A percentile compares a stretch with the other conserved stretches of the same genome.
These are phyloP conservation scores for Craterocephalus amniculus DNA, from an alignment of 2,797 vertebrate species.

Conservation along the genomic window DNA sequence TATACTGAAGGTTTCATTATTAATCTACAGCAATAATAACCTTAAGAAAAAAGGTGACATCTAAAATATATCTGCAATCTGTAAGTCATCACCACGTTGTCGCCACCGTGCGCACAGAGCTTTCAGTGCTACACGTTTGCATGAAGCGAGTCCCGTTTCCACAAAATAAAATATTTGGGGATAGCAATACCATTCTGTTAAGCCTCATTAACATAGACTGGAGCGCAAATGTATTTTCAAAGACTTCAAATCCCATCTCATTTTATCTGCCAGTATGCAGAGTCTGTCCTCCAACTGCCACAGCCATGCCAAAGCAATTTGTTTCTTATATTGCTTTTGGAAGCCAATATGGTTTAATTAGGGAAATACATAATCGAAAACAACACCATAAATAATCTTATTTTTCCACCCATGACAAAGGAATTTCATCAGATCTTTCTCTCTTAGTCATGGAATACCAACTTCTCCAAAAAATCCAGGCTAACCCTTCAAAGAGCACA, in stretches of 20 bases:
- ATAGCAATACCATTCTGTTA: slow-evolving; percentile 73
- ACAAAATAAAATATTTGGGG: slow-evolving; percentile 75
- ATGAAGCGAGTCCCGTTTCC: slow-evolving; percentile 57
- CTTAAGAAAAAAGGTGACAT: slow-evolving; percentile 17
- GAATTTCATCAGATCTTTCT: slow-evolving; percentile 74
- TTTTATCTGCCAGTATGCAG: slow-evolving; percentile 72
- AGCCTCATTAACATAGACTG: slow-evolving; percentile 76
- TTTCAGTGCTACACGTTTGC: slow-evolving; percentile 46
- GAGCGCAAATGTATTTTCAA: slow-evolving; percentile 77
- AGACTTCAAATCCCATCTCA: slow-evolving; percentile 73
- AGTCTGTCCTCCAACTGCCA: slow-evolving; percentile 71
- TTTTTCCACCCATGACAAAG: slow-evolving; percentile 75
- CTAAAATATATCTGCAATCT: slow-evolving; percentile 23
- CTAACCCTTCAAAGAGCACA: slow-evolving; percentile 29
- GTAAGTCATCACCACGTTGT: slow-evolving; percentile 13
- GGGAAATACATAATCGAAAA: slow-evolving; percentile 79
- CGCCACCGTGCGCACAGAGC: slow-evolving; percentile 11
- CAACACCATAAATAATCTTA: slow-evolving; percentile 80
- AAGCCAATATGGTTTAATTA: slow-evolving; percentile 82
- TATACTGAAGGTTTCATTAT: background rate
- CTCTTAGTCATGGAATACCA: slow-evolving; percentile 51
- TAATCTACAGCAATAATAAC: background rate
- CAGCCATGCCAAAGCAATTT: slow-evolving; percentile 81
- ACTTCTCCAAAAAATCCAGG: slow-evolving; percentile 58
- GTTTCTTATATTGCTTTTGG: slow-evolving; percentile 81